Evolutionary conservation across 2,113 vertebrate species (phyloP).

Genomic region (Excalfactoria chinensis): DNA sequence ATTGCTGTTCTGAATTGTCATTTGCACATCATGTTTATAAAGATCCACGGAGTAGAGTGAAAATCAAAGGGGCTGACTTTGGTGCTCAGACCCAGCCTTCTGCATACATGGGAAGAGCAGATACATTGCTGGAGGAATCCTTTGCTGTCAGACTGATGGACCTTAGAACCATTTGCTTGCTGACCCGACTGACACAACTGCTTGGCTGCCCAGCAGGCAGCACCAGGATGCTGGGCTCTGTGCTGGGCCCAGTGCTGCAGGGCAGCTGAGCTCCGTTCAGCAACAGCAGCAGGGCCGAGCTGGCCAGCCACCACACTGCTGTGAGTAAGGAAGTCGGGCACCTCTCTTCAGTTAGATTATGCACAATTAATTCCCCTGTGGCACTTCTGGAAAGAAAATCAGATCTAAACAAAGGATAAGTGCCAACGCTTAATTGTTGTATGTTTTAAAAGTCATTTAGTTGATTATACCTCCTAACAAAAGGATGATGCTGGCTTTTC

Average conservation of each 20-base stretch:
- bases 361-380: constrained; percentile 6
- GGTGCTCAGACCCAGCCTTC: background rate
- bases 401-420: constrained; percentile 56
- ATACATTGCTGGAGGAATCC: background rate
- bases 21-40: background rate
- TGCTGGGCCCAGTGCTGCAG: background rate
- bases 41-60: background rate
- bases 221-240: background rate
- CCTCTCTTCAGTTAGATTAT: background rate
- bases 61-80: background rate
- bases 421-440: background rate
- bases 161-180: background rate
- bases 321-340: background rate
- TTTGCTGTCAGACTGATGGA: background rate
- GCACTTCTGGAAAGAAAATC: constrained; percentile 30
- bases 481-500: background rate
- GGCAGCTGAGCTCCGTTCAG: background rate
- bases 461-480: constrained; percentile 1
- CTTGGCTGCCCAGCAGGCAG: background rate
- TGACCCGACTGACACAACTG: background rate
- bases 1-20: background rate
- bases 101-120: fast-evolving
- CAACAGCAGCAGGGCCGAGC: background rate
- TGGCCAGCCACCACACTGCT: background rate
- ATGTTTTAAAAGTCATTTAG: constrained; percentile 8